A percentile compares a stretch with the other conserved stretches of the same genome.
Conservation (phyloP, 2,797 vertebrate genomes). For the Smutsia gigantea region DNA sequence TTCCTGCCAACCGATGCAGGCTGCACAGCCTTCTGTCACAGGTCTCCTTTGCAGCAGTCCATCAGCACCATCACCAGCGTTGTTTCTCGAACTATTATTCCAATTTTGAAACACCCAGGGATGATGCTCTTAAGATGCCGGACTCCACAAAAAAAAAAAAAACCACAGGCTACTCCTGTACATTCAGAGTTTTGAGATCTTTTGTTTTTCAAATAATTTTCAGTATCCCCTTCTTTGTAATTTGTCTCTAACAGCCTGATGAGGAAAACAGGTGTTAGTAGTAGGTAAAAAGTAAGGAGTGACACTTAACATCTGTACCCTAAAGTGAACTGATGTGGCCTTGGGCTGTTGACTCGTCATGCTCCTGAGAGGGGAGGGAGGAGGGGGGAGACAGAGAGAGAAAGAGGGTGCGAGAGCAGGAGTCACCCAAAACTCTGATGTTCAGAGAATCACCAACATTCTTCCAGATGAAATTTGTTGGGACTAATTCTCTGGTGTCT, state of each 20-base stretch:
- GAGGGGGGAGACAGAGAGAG: accelerated
- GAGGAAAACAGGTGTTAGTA: background rate
- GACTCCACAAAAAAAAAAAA: background rate
- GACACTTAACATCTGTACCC: accelerated
- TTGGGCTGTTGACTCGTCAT: accelerated
- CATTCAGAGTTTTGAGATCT: background rate
- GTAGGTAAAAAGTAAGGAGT: background rate
- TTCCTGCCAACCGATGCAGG: background rate
- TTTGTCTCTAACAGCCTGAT: background rate
- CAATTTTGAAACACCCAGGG: background rate
- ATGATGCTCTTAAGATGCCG: accelerated
- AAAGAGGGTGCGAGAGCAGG: background rate
- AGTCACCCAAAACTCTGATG: background rate
- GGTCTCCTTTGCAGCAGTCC: background rate
- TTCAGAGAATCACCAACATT: background rate
- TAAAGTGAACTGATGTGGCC: background rate
- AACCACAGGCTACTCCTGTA: background rate
- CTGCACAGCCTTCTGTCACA: background rate
- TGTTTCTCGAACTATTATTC: background rate
- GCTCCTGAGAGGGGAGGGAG: background rate
- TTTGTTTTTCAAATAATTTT: background rate
- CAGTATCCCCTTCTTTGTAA: background rate
- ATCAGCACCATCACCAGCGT: background rate
- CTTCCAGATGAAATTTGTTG: background rate
- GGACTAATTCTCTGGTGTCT: background rate